These are phyloP conservation scores for Sinopyrophorus schimmeli DNA, from an alignment of 2,888 invertebrate species.

Conservation along the genomic window DNA sequence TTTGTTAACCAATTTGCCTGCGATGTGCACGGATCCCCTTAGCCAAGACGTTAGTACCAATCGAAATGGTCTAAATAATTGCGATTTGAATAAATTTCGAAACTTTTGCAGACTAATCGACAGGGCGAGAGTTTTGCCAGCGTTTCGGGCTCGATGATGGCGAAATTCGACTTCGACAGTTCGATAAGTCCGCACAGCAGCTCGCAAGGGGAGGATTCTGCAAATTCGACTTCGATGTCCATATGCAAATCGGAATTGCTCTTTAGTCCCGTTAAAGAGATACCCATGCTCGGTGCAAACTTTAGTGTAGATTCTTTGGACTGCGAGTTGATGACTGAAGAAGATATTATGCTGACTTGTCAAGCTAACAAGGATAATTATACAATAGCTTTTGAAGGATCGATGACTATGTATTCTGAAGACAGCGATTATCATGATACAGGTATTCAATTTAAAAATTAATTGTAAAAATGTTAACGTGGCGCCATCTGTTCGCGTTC, in stretches of 20 bases:
- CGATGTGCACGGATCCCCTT: slow-evolving; percentile 62
- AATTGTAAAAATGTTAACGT: slow-evolving; percentile 6
- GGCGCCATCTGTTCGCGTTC: no score
- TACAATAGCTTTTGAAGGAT: slow-evolving; percentile 92
- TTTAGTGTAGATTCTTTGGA: slow-evolving; percentile 91
- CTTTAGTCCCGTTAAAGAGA: slow-evolving; percentile 88
- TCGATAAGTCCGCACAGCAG: slow-evolving; percentile 75
- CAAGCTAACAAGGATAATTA: slow-evolving; percentile 93
- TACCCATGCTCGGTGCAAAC: slow-evolving; percentile 69
- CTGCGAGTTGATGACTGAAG: slow-evolving; percentile 78
- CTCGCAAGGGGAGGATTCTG: slow-evolving; percentile 76
- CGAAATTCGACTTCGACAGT: slow-evolving; percentile 77
- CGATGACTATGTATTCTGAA: slow-evolving; percentile 81
- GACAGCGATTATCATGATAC: slow-evolving; percentile 72
- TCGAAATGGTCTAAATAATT: not conserved
- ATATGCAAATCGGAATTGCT: slow-evolving; percentile 90
- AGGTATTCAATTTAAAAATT: slow-evolving; percentile 40
- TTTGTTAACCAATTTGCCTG: slow-evolving; percentile 76
- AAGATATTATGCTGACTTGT: slow-evolving; percentile 87
- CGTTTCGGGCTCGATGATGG: slow-evolving; percentile 80
- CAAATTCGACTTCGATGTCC: slow-evolving; percentile 80
- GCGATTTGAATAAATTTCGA: no score
- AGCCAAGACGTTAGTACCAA: slow-evolving; percentile 52
- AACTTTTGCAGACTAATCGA: slow-evolving; percentile 47
- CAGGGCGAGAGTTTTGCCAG: slow-evolving; percentile 83